Evolutionary conservation across 2,888 invertebrate genomes (phyloP).

Genomic region (Leptopilina drosophilae): DNA sequence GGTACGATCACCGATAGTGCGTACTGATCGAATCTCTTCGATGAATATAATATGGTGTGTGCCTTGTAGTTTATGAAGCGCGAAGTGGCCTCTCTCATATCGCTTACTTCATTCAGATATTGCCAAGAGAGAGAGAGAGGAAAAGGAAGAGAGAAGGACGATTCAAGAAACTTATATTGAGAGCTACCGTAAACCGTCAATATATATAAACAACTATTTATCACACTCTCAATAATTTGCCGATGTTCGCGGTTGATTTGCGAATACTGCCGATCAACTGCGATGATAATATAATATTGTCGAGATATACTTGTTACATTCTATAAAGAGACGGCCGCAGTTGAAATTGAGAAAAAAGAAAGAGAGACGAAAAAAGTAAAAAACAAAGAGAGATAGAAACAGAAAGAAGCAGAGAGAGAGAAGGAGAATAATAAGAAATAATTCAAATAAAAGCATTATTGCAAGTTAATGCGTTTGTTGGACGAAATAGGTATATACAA

Average conservation of each 20-base stretch:
- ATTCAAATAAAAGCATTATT: constrained; percentile 9
- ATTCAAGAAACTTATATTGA: constrained; percentile 15
- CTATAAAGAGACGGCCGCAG: neutral
- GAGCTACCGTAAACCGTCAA: constrained; percentile 35
- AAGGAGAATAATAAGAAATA: neutral
- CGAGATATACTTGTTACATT: constrained; percentile 32
- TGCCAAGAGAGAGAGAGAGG: too few species aligned
- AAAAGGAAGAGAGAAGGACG: neutral
- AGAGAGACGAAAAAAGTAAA: too few species aligned
- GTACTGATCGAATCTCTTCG: constrained; percentile 38
- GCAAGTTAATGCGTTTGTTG: constrained; percentile 2
- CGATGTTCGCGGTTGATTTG: constrained; percentile 39
- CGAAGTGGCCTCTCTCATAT: neutral
- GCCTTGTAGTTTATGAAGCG: constrained; percentile 37
- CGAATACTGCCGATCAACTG: constrained; percentile 11
- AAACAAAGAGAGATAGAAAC: too few species aligned
- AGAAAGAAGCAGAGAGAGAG: too few species aligned
- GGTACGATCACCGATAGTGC: constrained; percentile 33
- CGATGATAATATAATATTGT: constrained; percentile 26
- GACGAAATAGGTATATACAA: neutral
- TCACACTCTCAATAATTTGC: constrained; percentile 26
- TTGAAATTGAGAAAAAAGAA: neutral
- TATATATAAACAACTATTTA: constrained; percentile 4
- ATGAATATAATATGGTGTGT: constrained; percentile 15
- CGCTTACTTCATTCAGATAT: constrained; percentile 26